A percentile compares a stretch with the other conserved stretches of the same genome.
These are phyloP conservation scores for Biston stratarius DNA, from an alignment of 2,888 invertebrate species.

Conservation along the genomic window DNA sequence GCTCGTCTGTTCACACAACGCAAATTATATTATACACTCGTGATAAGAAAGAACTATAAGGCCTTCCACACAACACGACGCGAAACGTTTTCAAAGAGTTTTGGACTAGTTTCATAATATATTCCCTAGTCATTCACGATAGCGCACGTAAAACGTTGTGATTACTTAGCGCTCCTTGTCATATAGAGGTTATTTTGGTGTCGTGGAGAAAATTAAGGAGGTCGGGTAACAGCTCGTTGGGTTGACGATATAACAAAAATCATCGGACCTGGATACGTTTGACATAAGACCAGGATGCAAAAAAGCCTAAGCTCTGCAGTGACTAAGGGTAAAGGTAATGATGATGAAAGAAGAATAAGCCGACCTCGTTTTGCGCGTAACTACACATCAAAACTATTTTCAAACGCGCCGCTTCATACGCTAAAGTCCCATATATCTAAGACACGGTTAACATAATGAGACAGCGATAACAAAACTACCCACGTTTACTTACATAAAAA, in stretches of 20 bases:
- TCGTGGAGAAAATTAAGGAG: too few relatives aligned
- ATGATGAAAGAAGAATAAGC: too few relatives aligned
- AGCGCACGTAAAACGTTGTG: too few relatives aligned
- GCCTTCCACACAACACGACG: not conserved
- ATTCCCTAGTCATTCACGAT: not conserved
- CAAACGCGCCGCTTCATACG: not conserved
- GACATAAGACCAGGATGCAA: too few relatives aligned
- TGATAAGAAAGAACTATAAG: not conserved
- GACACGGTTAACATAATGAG: conserved; percentile 16
- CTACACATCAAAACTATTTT: not conserved
- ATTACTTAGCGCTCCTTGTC: too few relatives aligned
- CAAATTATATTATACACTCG: not conserved
- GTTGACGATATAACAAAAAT: too few relatives aligned
- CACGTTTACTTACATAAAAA: conserved; percentile 15
- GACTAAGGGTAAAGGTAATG: too few relatives aligned
- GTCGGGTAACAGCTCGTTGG: too few relatives aligned
- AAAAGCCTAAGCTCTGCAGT: too few relatives aligned
- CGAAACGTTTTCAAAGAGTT: not conserved
- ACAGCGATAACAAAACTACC: conserved; percentile 20
- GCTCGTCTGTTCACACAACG: not conserved
- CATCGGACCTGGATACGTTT: too few relatives aligned
- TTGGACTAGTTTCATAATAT: not conserved
- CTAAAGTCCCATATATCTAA: not conserved
- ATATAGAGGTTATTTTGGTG: too few relatives aligned
- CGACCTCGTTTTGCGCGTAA: not conserved